Evolutionary conservation across 2,888 invertebrate genomes (phyloP).

Genomic region (Siphonodentalium dalli): DNA sequence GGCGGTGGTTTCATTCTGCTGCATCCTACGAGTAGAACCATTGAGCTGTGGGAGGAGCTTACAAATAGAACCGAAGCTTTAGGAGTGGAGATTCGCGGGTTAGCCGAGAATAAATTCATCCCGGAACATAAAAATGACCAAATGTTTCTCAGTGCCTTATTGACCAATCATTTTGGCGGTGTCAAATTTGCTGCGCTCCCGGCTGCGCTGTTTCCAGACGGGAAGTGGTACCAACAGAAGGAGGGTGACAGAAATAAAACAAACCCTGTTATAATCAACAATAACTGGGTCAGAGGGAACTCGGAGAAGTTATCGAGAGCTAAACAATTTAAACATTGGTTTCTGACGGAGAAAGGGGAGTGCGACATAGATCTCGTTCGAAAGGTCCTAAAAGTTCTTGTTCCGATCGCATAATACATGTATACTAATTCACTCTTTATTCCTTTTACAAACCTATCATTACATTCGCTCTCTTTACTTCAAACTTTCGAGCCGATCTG

Average conservation of each 20-base stretch:
- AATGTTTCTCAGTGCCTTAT: too few relatives aligned
- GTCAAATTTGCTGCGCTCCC: conserved; percentile 33
- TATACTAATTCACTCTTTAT: too few relatives aligned
- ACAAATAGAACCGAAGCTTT: conserved; percentile 31
- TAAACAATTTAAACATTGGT: conserved; percentile 48
- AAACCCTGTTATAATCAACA: conserved; percentile 38
- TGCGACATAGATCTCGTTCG: too few relatives aligned
- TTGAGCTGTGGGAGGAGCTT: conserved; percentile 34
- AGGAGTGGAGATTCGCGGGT: conserved; percentile 24
- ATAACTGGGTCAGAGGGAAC: conserved; percentile 47
- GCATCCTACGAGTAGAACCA: conserved; percentile 31
- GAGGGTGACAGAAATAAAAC: conserved; percentile 18
- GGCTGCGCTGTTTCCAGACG: conserved; percentile 36
- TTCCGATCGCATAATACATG: too few relatives aligned
- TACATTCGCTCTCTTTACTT: too few relatives aligned
- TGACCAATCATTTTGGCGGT: too few relatives aligned
- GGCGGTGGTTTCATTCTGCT: conserved; percentile 43
- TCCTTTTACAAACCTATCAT: too few relatives aligned
- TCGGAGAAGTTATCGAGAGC: conserved; percentile 36
- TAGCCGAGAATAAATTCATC: conserved; percentile 22
- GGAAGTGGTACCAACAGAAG: conserved; percentile 40
- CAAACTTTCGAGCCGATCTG: too few relatives aligned
- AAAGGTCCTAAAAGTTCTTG: too few relatives aligned
- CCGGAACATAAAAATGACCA: conserved; percentile 44
- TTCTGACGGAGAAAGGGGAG: too few relatives aligned